Conservation (phyloP, 2,113 vertebrate species). For the Numida meleagris region DNA sequence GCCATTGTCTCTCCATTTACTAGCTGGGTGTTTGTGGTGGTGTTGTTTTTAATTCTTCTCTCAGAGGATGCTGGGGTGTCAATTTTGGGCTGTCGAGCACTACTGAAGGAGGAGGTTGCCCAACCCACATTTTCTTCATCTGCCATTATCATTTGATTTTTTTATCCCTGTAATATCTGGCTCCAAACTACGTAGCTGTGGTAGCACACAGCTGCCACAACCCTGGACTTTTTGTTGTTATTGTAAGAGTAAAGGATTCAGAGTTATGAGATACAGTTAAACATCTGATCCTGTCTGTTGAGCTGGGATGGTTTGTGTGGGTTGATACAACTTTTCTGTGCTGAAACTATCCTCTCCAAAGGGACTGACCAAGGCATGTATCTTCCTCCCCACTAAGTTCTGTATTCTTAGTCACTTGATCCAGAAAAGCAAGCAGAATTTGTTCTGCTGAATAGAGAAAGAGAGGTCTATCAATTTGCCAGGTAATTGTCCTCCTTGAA, state of each 20-base stretch:
- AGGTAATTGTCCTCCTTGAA: not conserved
- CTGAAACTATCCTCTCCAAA: not conserved
- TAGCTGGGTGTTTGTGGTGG: not conserved
- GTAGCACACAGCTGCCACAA: not conserved
- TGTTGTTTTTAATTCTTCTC: not conserved
- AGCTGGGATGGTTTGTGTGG: not conserved
- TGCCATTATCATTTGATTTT: not conserved
- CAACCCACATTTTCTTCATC: not conserved
- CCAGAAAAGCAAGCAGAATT: not conserved
- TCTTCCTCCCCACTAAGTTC: not conserved
- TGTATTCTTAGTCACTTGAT: not conserved
- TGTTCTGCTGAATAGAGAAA: not conserved
- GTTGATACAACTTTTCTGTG: not conserved
- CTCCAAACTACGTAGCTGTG: not conserved
- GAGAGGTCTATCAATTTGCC: not conserved
- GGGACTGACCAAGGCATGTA: not conserved
- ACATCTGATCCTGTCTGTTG: not conserved
- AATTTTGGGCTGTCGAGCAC: not conserved
- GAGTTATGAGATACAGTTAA: not conserved
- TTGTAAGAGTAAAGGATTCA: not conserved
- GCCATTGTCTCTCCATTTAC: not conserved
- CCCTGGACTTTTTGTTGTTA: not conserved
- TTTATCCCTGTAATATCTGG: not conserved
- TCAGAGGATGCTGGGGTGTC: not conserved
- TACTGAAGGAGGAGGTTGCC: not conserved